Conservation (phyloP, 2,888 invertebrate genomes). For the Drosophila macrospina region DNA sequence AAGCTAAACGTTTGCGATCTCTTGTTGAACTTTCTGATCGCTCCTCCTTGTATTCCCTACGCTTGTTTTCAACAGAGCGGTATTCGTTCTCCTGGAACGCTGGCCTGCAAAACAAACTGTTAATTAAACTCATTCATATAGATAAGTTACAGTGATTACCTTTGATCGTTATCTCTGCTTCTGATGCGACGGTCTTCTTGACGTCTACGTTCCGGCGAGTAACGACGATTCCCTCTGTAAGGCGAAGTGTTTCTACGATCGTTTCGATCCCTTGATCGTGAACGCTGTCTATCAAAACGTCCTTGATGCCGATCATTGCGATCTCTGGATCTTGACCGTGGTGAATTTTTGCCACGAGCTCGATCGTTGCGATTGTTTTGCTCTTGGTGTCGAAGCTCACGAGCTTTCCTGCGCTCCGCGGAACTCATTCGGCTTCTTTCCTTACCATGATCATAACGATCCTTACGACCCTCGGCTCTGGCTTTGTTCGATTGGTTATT, state of each 20-base stretch:
- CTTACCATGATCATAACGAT: slow-evolving; percentile 15
- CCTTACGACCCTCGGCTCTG: neutral
- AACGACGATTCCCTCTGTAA: slow-evolving; percentile 15
- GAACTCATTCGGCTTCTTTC: slow-evolving; percentile 43
- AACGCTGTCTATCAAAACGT: neutral
- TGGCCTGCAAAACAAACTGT: slow-evolving; percentile 1
- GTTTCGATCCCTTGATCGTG: slow-evolving; percentile 17
- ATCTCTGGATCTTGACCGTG: slow-evolving; percentile 33
- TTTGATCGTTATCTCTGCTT: slow-evolving; percentile 34
- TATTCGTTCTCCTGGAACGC: neutral
- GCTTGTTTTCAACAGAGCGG: slow-evolving; percentile 1
- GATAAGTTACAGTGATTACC: slow-evolving; percentile 36
- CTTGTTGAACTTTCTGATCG: slow-evolving; percentile 4
- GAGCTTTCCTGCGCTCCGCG: slow-evolving; percentile 65
- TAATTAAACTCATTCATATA: neutral
- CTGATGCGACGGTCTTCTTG: slow-evolving; percentile 20
- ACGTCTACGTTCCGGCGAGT: slow-evolving; percentile 34
- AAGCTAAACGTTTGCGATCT: slow-evolving; percentile 24
- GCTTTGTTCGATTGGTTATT: slow-evolving; percentile 12
- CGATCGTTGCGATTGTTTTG: slow-evolving; percentile 49
- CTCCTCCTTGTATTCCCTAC: slow-evolving; percentile 3
- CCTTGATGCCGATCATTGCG: neutral
- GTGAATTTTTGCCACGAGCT: neutral
- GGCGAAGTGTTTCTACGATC: slow-evolving; percentile 29
- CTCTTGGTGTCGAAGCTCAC: slow-evolving; percentile 72